Conservation (phyloP, 2,797 vertebrate species). For the Argya squamiceps region DNA sequence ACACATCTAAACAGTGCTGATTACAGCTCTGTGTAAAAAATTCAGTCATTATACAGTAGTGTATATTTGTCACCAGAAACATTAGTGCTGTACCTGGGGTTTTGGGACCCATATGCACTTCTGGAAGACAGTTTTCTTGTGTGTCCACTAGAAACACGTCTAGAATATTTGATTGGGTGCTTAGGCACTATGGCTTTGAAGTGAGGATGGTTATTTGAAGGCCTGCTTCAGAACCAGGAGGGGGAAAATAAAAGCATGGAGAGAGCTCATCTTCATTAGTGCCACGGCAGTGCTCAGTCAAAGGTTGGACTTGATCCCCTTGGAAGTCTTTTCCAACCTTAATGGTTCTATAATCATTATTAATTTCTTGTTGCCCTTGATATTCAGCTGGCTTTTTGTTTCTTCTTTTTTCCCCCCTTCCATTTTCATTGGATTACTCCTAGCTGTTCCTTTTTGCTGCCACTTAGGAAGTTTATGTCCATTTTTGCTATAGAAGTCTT, state of each 20-base stretch:
- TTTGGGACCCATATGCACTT: not conserved
- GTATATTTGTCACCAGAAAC: not conserved
- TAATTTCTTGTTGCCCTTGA: not conserved
- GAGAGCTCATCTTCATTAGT: not conserved
- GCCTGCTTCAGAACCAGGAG: not conserved
- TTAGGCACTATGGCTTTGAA: not conserved
- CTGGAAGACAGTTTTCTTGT: not conserved
- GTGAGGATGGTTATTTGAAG: not conserved
- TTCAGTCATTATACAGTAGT: not conserved
- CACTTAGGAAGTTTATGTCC: not conserved
- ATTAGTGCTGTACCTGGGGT: not conserved
- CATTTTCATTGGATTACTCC: not conserved
- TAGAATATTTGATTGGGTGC: not conserved
- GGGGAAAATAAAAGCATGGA: fast-evolving
- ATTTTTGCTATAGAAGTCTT: not conserved
- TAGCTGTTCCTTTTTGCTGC: not conserved
- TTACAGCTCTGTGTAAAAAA: not conserved
- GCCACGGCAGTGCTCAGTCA: not conserved
- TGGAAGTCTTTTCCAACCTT: not conserved
- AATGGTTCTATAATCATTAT: not conserved
- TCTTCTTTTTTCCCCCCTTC: not conserved
- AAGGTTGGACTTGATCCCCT: not conserved
- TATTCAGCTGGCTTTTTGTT: not conserved
- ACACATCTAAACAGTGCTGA: not conserved
- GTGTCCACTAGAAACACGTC: not conserved